Conservation (phyloP, 2,888 invertebrate genomes). For the Celastrina argiolus region DNA sequence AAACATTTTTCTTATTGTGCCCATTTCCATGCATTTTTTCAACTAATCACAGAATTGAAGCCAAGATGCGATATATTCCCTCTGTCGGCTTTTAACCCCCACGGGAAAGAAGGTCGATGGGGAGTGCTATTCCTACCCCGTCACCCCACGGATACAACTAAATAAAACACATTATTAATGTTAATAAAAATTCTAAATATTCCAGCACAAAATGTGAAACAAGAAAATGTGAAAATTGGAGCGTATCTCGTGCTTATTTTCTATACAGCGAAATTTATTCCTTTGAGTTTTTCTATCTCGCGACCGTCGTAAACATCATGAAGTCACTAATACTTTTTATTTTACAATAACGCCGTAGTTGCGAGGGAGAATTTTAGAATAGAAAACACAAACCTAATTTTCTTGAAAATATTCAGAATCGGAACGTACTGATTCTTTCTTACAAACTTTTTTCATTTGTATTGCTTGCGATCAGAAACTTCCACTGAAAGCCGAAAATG, state of each 20-base stretch:
- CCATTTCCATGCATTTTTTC: too few relatives aligned
- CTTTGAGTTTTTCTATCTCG: conserved; percentile 1
- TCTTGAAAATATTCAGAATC: not conserved
- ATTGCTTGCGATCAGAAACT: not conserved
- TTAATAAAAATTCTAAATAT: not conserved
- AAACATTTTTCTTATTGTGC: too few relatives aligned
- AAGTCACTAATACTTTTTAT: not conserved
- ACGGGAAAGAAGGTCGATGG: too few relatives aligned
- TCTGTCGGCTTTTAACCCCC: too few relatives aligned
- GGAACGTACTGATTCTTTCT: not conserved
- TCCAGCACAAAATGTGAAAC: not conserved
- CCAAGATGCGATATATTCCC: too few relatives aligned
- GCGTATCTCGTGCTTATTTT: not conserved
- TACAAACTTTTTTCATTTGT: not conserved
- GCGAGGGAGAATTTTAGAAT: not conserved
- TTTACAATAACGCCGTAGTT: not conserved
- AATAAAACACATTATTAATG: too few relatives aligned
- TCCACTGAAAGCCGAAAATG: not conserved
- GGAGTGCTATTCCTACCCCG: too few relatives aligned
- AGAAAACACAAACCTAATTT: conserved; percentile 1
- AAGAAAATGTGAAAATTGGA: not conserved
- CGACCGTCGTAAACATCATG: conserved; percentile 9
- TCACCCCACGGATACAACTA: too few relatives aligned
- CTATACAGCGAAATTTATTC: conserved; percentile 2
- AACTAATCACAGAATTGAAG: too few relatives aligned